Evolutionary conservation across 2,888 invertebrate species (phyloP).

Genomic region (Aromia moschata): DNA sequence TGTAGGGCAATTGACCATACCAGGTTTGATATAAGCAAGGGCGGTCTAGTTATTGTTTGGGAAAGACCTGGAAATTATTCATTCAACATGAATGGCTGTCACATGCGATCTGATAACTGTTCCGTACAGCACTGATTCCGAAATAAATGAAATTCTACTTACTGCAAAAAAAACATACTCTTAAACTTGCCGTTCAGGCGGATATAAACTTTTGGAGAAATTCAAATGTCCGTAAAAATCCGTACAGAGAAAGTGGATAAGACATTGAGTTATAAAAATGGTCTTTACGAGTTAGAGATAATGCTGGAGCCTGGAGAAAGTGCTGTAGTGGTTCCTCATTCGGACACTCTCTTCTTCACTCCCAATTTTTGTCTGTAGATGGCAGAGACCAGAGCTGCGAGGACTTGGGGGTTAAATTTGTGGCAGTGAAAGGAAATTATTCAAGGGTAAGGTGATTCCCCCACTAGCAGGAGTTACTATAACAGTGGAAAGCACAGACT

Average conservation of each 20-base stretch:
- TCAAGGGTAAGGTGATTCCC: conserved; percentile 76
- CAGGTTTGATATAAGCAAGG: conserved; percentile 67
- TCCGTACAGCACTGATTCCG: conserved; percentile 61
- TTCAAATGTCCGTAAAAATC: conserved; percentile 46
- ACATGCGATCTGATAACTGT: conserved; percentile 69
- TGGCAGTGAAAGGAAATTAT: conserved; percentile 61
- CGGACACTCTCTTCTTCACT: conserved; percentile 76
- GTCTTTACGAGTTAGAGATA: conserved; percentile 61
- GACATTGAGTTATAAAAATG: conserved; percentile 41
- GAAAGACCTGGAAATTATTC: conserved; percentile 73
- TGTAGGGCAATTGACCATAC: conserved; percentile 47
- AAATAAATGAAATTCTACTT: conserved; percentile 56
- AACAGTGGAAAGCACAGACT: conserved; percentile 62
- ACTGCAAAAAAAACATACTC: conserved; percentile 56
- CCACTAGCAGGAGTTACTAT: conserved; percentile 69
- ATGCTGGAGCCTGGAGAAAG: conserved; percentile 65
- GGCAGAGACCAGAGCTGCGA: conserved; percentile 77
- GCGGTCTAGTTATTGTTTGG: conserved; percentile 78
- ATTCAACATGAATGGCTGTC: conserved; percentile 83
- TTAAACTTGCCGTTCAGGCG: conserved; percentile 50
- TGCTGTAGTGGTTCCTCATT: conserved; percentile 73
- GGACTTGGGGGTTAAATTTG: conserved; percentile 67
- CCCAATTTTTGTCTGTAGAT: conserved; percentile 69
- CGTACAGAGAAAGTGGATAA: conserved; percentile 35
- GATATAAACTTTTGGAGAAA: conserved; percentile 50